A percentile compares a stretch with the other conserved stretches of the same genome.
These are phyloP conservation scores for Drosophila macrospina DNA, from an alignment of 2,888 invertebrate genomes.

Conservation along the genomic window DNA sequence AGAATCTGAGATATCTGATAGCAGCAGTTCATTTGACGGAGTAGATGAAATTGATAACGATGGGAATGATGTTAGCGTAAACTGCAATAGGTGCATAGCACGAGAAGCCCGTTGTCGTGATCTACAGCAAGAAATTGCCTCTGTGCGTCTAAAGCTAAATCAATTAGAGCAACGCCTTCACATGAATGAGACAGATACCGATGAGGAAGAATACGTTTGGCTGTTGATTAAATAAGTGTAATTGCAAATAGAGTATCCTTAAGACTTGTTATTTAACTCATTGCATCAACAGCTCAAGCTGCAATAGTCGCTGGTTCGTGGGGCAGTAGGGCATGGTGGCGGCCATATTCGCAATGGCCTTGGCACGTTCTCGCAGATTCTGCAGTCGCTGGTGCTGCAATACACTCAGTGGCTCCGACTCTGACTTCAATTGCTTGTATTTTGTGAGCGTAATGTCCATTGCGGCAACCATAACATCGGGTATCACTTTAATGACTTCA, in stretches of 20 bases:
- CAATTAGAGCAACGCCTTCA: conserved; percentile 29
- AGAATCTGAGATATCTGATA: background rate
- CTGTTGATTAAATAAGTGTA: conserved; percentile 49
- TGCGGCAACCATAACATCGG: conserved; percentile 94
- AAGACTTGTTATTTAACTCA: conserved; percentile 85
- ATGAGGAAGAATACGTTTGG: conserved; percentile 43
- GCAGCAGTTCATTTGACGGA: background rate
- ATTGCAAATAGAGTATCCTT: background rate
- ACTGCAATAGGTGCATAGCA: background rate
- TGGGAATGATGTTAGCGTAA: background rate
- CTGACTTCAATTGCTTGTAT: conserved; percentile 86
- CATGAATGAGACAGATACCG: background rate
- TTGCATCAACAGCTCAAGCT: conserved; percentile 98
- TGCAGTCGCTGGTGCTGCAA: conserved; percentile 86
- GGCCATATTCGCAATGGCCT: conserved; percentile 95
- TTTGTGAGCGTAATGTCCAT: conserved; percentile 87
- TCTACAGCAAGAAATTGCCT: conserved; percentile 22
- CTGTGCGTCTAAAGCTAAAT: conserved; percentile 19
- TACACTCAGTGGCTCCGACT: conserved; percentile 49
- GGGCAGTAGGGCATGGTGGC: conserved; percentile 97
- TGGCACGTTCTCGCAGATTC: conserved; percentile 93
- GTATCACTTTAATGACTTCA: conserved; percentile 92
- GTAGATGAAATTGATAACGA: conserved; percentile 6
- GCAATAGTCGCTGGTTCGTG: conserved; percentile 96
- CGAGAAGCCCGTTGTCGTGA: conserved; percentile 11